These are phyloP conservation scores for Artemia franciscana DNA, from an alignment of 1,140 invertebrate species.

Conservation along the genomic window DNA sequence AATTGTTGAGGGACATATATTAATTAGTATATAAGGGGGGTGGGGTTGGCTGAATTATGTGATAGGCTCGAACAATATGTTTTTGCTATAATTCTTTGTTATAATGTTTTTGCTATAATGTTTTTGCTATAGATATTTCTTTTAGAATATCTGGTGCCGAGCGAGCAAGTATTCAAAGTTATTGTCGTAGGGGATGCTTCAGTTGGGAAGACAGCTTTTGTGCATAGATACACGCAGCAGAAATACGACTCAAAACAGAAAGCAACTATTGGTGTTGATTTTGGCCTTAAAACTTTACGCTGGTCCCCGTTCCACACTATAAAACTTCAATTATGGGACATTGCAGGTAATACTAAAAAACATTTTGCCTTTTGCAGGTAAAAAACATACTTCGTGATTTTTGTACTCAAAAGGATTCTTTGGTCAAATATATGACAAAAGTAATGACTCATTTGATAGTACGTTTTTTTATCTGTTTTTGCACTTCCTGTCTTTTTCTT, in stretches of 20 bases:
- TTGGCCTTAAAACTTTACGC: constrained; percentile 32
- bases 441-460: background rate
- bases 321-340: constrained; percentile 34
- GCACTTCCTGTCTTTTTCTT: too few species aligned
- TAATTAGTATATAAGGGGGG: too few species aligned
- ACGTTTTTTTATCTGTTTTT: background rate
- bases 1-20: too few species aligned
- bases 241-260: constrained; percentile 25
- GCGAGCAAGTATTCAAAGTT: constrained; percentile 28
- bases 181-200: constrained; percentile 29
- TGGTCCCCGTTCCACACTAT: constrained; percentile 29
- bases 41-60: too few species aligned
- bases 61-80: too few species aligned
- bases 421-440: background rate
- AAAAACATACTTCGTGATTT: background rate
- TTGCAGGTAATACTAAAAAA: constrained; percentile 24
- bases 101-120: too few species aligned
- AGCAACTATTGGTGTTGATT: constrained; percentile 31
- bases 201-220: constrained; percentile 28
- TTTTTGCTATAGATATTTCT: too few species aligned
- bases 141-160: too few species aligned
- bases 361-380: too few species aligned
- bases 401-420: constrained; percentile 6
- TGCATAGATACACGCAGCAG: constrained; percentile 26
- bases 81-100: too few species aligned